Evolutionary conservation across 2,113 vertebrate genomes (phyloP), one percentile per base, ranked within the genome.

Genomic region (Delphinapterus leucas): DNA sequence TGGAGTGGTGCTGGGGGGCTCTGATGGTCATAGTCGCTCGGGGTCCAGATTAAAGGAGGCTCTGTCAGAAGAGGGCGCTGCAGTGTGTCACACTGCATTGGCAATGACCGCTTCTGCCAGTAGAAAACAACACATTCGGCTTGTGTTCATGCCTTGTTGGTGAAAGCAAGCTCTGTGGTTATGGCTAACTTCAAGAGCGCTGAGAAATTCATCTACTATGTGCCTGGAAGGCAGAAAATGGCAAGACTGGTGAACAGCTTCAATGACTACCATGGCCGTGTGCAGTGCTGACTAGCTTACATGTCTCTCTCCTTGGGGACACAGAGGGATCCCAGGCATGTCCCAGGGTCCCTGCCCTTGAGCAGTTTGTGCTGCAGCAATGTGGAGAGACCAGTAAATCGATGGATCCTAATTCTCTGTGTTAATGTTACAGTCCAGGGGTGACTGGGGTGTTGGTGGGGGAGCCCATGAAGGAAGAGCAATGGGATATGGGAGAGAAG

Each of bases 261-360:
- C 33, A 21, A 0, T 38, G 83, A 47, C 58, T 61, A 4, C 31
- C 21, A 6, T 1, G 53, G 55, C 36, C 36, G 17, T 9, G n/a
- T 31, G 33, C 25, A 68, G 38, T 9, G 60, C 68, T 60, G 26
- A 60, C 36, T 53, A 15, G 76, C 33, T 80, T n/a, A 18, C 44
- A 11, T 38, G 3, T 55, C 53, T 53, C 41, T 91, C 70, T 77
- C 53, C 41, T 55, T 18, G 3, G 12, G 23, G 93, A 84, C 79
- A 67, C 6, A 15, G n/a, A 31, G 49, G 8, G 28, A 28, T 14
- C 41, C 65, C 65, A n/a, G 71, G 76, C 0, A 0, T n/a, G n/a
- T 71, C 71, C 36, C 47, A n/a, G 70, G 36, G 31, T 68, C 60
- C 60, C 25, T 60, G 36, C 31, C 15, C 36, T 55, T 20, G 14